phyloP scores from a whole-genome alignment of 2,888 invertebrate genomes.

The Emmelina monodactyla region DNA sequence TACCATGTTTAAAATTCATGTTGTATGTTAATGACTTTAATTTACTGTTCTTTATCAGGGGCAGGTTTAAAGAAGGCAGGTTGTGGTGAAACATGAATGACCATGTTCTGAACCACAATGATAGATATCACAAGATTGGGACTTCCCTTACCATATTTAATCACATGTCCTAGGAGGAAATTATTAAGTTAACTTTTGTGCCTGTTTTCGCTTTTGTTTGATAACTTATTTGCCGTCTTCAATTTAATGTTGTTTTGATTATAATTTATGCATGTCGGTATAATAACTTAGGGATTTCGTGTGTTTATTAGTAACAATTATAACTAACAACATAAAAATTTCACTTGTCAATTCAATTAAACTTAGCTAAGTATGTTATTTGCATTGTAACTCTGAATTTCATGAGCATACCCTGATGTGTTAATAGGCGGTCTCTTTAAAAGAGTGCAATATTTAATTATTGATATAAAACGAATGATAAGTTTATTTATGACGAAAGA shows the following conservation, averaged over 20 bases:
- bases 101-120: too few species aligned
- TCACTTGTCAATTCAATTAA: constrained; percentile 24
- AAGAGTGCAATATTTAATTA: background rate
- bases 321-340: background rate
- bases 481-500: too few species aligned
- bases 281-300: constrained; percentile 28
- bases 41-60: too few species aligned
- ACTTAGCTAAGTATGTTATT: constrained; percentile 13
- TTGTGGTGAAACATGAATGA: too few species aligned
- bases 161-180: too few species aligned
- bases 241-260: constrained; percentile 45
- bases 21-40: too few species aligned
- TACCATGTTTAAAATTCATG: too few species aligned
- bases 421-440: background rate
- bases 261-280: constrained; percentile 40
- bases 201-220: constrained; percentile 45
- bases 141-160: too few species aligned
- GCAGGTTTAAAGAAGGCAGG: too few species aligned
- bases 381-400: background rate
- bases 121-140: too few species aligned
- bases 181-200: constrained; percentile 38
- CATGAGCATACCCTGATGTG: background rate
- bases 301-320: constrained; percentile 18
- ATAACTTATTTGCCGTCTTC: constrained; percentile 43
- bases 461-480: too few species aligned